These are phyloP conservation scores for Molossus alvarezi DNA, from an alignment of 2,797 vertebrate species.

Conservation along the genomic window DNA sequence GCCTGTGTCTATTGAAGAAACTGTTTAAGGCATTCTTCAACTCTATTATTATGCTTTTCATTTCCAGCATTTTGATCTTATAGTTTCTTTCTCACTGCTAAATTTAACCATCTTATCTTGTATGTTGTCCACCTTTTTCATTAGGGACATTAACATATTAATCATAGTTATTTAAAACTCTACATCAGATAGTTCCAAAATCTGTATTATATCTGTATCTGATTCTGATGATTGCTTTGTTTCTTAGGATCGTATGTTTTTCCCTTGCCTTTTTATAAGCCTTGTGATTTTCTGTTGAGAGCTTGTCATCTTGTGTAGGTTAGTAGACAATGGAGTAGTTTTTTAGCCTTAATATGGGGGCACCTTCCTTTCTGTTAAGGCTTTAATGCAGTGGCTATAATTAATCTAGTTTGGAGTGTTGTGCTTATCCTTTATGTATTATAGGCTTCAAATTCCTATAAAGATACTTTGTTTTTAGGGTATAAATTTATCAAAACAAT, in stretches of 20 bases:
- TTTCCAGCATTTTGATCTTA: background rate
- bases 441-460: background rate
- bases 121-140: background rate
- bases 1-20: background rate
- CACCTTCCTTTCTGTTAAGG: background rate
- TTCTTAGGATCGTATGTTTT: background rate
- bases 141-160: background rate
- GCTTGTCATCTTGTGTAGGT: background rate
- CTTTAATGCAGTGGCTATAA: background rate
- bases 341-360: background rate
- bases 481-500: background rate
- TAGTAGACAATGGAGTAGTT: background rate
- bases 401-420: background rate
- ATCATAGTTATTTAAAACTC: background rate
- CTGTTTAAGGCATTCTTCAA: background rate
- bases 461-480: background rate
- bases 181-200: background rate
- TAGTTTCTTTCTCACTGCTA: background rate
- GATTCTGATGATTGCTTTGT: background rate
- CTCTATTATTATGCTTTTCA: background rate
- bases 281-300: constrained; percentile 9
- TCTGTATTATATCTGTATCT: background rate
- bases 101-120: constrained; percentile 14
- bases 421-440: background rate
- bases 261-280: background rate